Base-by-base conservation (phyloP, 2,888 invertebrate genomes). In the Hofmannophila pseudospretella region DNA sequence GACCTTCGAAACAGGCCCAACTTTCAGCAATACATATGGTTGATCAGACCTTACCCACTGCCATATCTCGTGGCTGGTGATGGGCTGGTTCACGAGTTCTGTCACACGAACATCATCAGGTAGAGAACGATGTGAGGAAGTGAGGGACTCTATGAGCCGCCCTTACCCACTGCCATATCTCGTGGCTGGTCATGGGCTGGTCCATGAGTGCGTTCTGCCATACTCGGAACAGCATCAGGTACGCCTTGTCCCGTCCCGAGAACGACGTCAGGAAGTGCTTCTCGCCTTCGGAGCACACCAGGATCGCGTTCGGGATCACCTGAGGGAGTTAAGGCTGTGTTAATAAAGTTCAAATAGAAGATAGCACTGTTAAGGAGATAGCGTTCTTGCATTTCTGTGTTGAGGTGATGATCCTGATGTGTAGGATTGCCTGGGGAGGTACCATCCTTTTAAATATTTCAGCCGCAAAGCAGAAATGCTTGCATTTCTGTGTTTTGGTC, bases 171-270 rank as follows among this genome's bases (percentile, higher is more conserved):
- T 94, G 92, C 96, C 96, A 96, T 78, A 96, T 90, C 80, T 96
- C 95, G 67, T 93, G 93, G 43, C 90, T 90, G 54, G 90, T 88
- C 90, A 95, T 92, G 32, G 92, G 93, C 89, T 96, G 94, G 76
- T 96, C 96, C 90, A 97, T 91, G 45, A 97, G 91, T 41, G 96
- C 96, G 88, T 96, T 97, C 88, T 98, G 97, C 97, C 98, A 98
- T 53, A 98, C 91, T 54, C 96, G 89, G 88, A 97, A 97, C 73
- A 99, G 90, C 94, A 97, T 97, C 68, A 97, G 90, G 88, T 95
- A 98, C 0, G 96, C 93, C 78, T 98, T 97, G 84, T 99, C 98
- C 29, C 98, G 89, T 8, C 97, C 93, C 1, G 95, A 93, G 81
- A 99, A 97, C 26, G 98, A 97, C 13, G 98, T 95, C 59, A 99